A percentile compares a stretch with the other conserved stretches of the same genome.
Conservation (phyloP, 2,888 invertebrate species). For the Athripsodes cinereus region DNA sequence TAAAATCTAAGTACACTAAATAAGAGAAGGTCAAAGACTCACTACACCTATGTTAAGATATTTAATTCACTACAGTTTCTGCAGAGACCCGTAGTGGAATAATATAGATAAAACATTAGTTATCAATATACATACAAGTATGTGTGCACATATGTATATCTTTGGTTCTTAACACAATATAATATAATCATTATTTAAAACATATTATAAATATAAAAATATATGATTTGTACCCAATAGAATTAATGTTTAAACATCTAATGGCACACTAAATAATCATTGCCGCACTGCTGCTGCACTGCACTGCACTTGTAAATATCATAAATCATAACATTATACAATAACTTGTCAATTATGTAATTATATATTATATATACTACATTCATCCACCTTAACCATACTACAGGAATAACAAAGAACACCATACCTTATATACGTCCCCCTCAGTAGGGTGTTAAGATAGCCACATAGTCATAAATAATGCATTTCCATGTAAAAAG, state of each 20-base stretch:
- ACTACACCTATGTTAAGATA: too few species aligned
- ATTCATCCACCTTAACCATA: background rate
- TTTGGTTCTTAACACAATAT: conserved; percentile 12
- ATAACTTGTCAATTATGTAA: conserved; percentile 4
- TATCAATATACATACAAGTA: background rate
- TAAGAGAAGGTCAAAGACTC: too few species aligned
- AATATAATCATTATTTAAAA: conserved; percentile 3
- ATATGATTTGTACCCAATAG: conserved; percentile 10
- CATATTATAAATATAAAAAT: conserved; percentile 17
- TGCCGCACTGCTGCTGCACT: too few species aligned
- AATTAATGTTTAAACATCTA: conserved; percentile 8
- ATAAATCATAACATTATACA: background rate
- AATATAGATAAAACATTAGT: background rate
- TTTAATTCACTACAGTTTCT: too few species aligned
- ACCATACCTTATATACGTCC: conserved; percentile 15
- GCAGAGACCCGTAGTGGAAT: too few species aligned
- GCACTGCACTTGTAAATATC: too few species aligned
- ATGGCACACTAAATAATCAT: conserved; percentile 14
- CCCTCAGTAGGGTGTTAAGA: too few species aligned
- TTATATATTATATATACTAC: conserved; percentile 1
- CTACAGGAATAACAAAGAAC: conserved; percentile 17
- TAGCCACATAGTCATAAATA: too few species aligned
- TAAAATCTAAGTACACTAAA: too few species aligned
- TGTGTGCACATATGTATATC: conserved; percentile 8
- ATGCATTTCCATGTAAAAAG: too few species aligned